phyloP scores from a whole-genome alignment of 1,140 invertebrate genomes.

The Eulimnadia texana region DNA sequence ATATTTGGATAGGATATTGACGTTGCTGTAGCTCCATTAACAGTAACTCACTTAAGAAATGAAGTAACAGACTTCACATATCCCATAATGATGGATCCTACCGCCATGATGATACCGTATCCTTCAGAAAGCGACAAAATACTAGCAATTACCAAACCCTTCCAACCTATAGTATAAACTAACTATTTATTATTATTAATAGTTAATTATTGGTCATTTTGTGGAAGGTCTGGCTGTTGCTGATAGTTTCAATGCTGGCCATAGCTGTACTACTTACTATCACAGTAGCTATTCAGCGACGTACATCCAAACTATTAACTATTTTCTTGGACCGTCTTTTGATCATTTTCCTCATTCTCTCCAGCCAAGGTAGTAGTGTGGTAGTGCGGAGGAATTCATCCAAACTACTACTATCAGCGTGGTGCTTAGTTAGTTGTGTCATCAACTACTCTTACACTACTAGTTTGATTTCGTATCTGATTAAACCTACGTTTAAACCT shows the following conservation, averaged over 20 bases:
- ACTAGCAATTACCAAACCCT: not conserved
- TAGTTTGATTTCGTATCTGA: not conserved
- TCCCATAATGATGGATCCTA: not conserved
- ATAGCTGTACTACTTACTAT: not conserved
- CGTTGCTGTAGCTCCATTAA: not conserved
- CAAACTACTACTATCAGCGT: not conserved
- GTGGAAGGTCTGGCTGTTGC: not conserved
- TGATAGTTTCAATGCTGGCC: not conserved
- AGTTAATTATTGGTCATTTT: not conserved
- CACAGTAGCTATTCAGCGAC: no score
- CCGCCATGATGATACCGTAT: not conserved
- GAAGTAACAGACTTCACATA: not conserved
- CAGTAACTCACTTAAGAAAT: not conserved
- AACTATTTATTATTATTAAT: not conserved
- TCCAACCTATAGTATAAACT: not conserved
- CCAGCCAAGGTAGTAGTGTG: no score
- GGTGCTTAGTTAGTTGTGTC: not conserved
- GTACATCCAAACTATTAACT: no score
- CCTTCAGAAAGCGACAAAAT: not conserved
- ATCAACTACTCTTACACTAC: not conserved
- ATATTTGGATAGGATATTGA: not conserved
- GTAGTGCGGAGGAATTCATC: no score
- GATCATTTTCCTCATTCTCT: no score
- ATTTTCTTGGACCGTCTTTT: no score
- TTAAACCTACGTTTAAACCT: not conserved